A percentile compares a stretch with the other conserved stretches of the same genome.
These are phyloP conservation scores for human DNA, from an alignment of 2,113 vertebrate genomes.

Conservation along the genomic window DNA sequence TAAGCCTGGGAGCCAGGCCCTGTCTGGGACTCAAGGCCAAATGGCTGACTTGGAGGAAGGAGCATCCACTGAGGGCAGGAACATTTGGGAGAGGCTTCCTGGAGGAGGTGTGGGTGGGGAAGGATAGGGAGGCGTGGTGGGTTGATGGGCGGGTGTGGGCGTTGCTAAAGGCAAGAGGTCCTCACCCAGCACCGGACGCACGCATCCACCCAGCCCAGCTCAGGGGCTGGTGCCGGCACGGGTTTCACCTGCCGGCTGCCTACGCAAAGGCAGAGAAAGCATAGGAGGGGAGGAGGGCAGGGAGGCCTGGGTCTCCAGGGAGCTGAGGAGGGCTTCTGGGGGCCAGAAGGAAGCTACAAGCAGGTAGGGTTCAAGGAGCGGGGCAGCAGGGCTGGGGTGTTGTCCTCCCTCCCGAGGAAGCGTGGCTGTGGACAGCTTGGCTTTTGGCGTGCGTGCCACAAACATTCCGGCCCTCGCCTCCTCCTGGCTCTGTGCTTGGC, in stretches of 20 bases:
- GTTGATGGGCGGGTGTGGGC: not conserved
- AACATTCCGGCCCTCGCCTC: not conserved
- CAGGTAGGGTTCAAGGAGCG: not conserved
- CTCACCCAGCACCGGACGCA: not conserved
- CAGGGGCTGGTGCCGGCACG: not conserved
- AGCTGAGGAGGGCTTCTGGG: not conserved
- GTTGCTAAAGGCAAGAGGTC: not conserved
- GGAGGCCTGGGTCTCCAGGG: not conserved
- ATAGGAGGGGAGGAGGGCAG: not conserved
- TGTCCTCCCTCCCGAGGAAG: not conserved
- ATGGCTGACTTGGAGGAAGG: not conserved
- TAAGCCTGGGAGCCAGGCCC: not conserved
- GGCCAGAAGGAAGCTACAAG: not conserved
- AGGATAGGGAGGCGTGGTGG: not conserved
- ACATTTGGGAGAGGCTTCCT: not conserved
- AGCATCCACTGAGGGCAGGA: not conserved
- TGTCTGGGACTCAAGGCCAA: not conserved
- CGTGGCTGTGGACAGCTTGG: not conserved
- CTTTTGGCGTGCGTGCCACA: not conserved
- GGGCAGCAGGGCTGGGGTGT: not conserved
- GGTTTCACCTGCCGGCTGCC: not conserved
- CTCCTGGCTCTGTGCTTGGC: not conserved
- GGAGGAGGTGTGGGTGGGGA: not conserved
- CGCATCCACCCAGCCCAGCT: not conserved
- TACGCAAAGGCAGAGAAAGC: not conserved